These are phyloP conservation scores for Adelges cooleyi DNA, from an alignment of 1,140 invertebrate genomes.

Conservation along the genomic window DNA sequence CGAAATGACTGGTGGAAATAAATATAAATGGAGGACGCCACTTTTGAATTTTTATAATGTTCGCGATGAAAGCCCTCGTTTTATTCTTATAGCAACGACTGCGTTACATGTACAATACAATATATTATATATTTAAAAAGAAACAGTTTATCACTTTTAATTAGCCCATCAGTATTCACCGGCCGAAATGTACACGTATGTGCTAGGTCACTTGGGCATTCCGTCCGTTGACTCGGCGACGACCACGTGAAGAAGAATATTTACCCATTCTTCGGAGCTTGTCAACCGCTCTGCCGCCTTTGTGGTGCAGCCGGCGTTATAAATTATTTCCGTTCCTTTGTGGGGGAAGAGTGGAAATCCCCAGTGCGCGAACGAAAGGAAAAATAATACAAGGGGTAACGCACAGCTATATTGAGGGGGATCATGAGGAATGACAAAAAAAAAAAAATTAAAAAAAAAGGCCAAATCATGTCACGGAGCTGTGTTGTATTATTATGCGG, in stretches of 20 bases:
- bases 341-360: slow-evolving; percentile 7
- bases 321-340: slow-evolving; percentile 28
- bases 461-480: slow-evolving; percentile 3
- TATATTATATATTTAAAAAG: no score
- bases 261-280: slow-evolving; percentile 12
- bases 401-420: not conserved
- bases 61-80: no score
- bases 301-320: slow-evolving; percentile 7
- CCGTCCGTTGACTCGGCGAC: not conserved
- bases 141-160: not conserved
- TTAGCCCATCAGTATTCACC: slow-evolving; percentile 21
- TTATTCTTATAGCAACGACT: no score
- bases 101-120: no score
- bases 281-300: slow-evolving; percentile 10
- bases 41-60: no score
- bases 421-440: not conserved
- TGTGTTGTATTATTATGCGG: no score
- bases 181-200: not conserved
- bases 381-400: not conserved
- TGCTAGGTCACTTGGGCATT: slow-evolving; percentile 4
- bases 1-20: no score
- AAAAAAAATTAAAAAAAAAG: not conserved
- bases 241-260: slow-evolving; percentile 17
- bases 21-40: no score
- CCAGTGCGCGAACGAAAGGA: not conserved